Evolutionary conservation across 2,113 vertebrate genomes (phyloP).

Genomic region (Xenus cinereus): DNA sequence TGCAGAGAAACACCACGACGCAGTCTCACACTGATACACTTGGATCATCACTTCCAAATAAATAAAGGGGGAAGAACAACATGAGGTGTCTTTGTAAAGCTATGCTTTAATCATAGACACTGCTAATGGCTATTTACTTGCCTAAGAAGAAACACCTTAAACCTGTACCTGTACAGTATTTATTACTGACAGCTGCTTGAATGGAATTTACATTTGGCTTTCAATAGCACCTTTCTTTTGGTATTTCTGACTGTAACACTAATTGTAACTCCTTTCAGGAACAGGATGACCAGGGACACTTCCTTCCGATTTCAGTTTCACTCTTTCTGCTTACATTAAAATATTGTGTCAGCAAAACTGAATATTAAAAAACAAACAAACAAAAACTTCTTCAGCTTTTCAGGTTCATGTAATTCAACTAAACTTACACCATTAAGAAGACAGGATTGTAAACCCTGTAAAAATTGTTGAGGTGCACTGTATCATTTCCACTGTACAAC

Average conservation of each 20-base stretch:
- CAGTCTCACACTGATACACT: not conserved
- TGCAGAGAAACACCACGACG: not conserved
- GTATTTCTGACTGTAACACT: not conserved
- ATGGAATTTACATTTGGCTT: not conserved
- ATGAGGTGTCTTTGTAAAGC: not conserved
- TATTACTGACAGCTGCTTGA: not conserved
- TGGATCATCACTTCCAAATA: not conserved
- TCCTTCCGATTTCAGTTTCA: not conserved
- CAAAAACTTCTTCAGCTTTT: not conserved
- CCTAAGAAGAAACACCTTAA: not conserved
- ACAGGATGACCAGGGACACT: not conserved
- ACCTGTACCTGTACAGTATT: not conserved
- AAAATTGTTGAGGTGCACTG: not conserved
- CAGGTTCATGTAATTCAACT: not conserved
- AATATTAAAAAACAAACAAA: not conserved
- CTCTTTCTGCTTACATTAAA: not conserved
- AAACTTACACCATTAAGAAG: not conserved
- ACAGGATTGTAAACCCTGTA: not conserved
- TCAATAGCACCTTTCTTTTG: not conserved
- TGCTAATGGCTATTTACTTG: not conserved
- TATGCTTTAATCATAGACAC: not conserved
- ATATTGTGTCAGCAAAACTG: not conserved
- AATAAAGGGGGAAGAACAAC: not conserved
- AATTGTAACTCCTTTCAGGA: not conserved
- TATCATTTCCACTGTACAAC: not conserved